Evolutionary conservation across 1,140 invertebrate genomes (phyloP), one percentile per base, ranked within the genome.

Genomic region (Heliconius himera): DNA sequence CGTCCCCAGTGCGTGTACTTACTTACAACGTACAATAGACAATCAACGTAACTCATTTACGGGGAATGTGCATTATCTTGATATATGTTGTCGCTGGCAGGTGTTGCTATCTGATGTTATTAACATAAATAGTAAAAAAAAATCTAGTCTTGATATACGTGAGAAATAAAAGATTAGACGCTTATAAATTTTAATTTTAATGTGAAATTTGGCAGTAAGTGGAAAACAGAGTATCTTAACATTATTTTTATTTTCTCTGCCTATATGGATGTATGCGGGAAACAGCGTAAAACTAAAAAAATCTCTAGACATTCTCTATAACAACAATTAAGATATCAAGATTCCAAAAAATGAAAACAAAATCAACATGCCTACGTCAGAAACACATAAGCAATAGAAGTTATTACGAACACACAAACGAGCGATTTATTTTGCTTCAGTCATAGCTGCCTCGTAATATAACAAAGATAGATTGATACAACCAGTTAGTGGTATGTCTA

Each of bases 11-110:
- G 60, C 60, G 60, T 66, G 60, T 66, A 22, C 22, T 66, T 8
- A 22, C 60, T 26, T 29, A n/a, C 26, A 56, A 56, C 20, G 9
- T 66, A 29, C 60, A 26, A 66, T 66, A 66, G 20, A 56, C 54
- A 56, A 22, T 56, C 54, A 56, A 56, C 54, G 54, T 56, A 56
- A 56, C n/a, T 56, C 54, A 22, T 56, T 56, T 56, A 29, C n/a
- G n/a, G 9, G 60, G 26, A 66, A 66, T 66, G 60, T 66, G 60
- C 54, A 22, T 29, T 29, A 66, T 66, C 60, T 66, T 26, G 22
- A 26, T n/a, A 29, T 9, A 29, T 66, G 20, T 66, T 66, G 26
- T 66, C 60, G 4, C 13, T 66, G 26, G 22, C 26, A 29, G 60
- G 26, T 66, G 60, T 66, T 66, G 60, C 4, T 60, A 60, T 29